Evolutionary conservation across 2,888 invertebrate genomes (phyloP).

Genomic region (Argynnis bischoffii): DNA sequence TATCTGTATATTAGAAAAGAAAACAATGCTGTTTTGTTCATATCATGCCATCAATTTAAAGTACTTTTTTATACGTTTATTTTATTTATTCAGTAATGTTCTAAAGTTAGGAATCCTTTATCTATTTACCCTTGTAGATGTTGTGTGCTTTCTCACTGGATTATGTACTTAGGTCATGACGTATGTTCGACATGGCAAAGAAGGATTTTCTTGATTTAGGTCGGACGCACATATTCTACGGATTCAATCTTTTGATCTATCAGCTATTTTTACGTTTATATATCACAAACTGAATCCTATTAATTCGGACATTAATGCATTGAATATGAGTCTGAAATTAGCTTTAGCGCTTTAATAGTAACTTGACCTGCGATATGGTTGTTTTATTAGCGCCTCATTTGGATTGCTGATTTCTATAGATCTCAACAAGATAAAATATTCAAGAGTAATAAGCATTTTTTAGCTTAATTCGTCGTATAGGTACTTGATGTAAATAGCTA

Average conservation of each 20-base stretch:
- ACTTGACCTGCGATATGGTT: background rate
- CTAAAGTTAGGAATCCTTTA: constrained; percentile 1
- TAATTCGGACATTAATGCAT: background rate
- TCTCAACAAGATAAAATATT: no score
- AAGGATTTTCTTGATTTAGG: constrained; percentile 21
- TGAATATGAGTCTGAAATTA: background rate
- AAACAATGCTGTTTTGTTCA: no score
- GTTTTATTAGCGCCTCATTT: no score
- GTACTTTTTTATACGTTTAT: no score
- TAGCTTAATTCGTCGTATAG: no score
- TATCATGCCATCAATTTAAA: no score
- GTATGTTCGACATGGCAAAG: constrained; percentile 15
- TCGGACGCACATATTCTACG: background rate
- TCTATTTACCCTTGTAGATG: constrained; percentile 10
- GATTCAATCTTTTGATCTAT: constrained; percentile 5
- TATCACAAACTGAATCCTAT: constrained; percentile 1
- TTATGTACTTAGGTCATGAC: constrained; percentile 15
- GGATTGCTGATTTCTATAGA: no score
- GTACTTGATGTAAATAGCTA: no score
- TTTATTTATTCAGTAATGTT: background rate
- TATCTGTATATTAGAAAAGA: no score
- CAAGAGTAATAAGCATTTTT: no score
- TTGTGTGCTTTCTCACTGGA: constrained; percentile 11
- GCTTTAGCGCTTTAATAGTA: background rate
- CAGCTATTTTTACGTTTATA: constrained; percentile 5